Base-by-base conservation (phyloP, 2,113 vertebrate species). In the Oreochromis aureus region DNA sequence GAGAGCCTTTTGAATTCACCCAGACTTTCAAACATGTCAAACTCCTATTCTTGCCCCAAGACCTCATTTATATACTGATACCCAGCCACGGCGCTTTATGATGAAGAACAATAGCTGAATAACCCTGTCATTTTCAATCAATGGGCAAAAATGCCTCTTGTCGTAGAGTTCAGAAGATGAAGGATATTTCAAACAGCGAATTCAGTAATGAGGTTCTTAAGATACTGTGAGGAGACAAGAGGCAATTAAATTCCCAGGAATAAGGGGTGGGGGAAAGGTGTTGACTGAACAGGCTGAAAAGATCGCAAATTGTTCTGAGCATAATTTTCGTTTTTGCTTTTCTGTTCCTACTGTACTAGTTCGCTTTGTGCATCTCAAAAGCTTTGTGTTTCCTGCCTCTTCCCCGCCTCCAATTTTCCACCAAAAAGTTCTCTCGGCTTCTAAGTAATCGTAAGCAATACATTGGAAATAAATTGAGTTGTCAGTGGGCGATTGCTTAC, bases 391-490 rank as follows among this genome's bases (percentile, higher is more conserved):
- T 59, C 81, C 34, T 84, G 18, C 16, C n/a, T 59, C 53, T 80
- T 13, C 69, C 32, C 39, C 10, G 27, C 24, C 84, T 84, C 76
- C 4, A 30, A 19, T 69, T 85, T 24, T n/a, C 32, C 2, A 71
- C 86, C 76, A 78, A 86, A 90, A 90, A 85, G 78, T 71, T 91
- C 16, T 32, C 27, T 54, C 19, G 30, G 71, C 54, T 76, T 85
- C 83, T 85, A 61, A 41, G 79, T 85, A 90, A 89, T 85, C 19
- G 2, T 81, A 73, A 81, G 78, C 84, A 69, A 84, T 86, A 86
- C 58, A 85, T 81, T 46, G 73, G 59, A 87, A 90, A 92, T 89
- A 91, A 93, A 94, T 93, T 83, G 86, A 89, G 87, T 91, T 90
- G 88, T 92, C 92, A 87, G 82, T 36, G n/a, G 90, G 86, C 63